Base-by-base conservation (phyloP, 2,888 invertebrate species). In the Folsomia candida region DNA sequence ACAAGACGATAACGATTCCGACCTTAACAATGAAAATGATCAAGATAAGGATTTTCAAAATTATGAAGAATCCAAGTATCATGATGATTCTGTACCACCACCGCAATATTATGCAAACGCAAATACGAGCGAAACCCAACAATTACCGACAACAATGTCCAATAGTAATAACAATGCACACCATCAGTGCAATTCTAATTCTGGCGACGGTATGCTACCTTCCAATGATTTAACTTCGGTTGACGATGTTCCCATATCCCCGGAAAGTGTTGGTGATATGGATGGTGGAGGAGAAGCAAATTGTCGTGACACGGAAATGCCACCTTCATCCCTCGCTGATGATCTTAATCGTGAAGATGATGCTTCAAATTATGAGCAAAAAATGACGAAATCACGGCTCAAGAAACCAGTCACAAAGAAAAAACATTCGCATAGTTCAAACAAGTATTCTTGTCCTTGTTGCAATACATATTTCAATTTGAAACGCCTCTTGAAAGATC, bases 401-500 rank as follows among this genome's bases (percentile, higher is more conserved):
- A 59, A 60, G 59, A 59, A 63, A 57, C 28, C 2, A 51, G 37
- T 11, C 26, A n/a, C 29, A 57, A 57, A 24, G 51, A 26, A 4
- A 54, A 9, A 2, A 25, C 63, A 69, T 57, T 11, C 37, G 28
- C 37, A 27, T 4, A 66, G 1, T 25, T 22, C 0, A 11, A 28
- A 54, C 4, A 65, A 74, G 47, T 72, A 71, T 63, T 18, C 65
- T 4, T 76, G 76, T 62, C 69, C 73, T 9, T 24, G 61, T 0
- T 76, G 76, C 58, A n/a, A 27, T 1, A 67, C 66, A 57, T 18
- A 29, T 1, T 74, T 76, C 59, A 68, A 68, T 25, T 11, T 73
- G 2, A 74, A 76, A 51, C 69, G 66, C 26, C 24, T 64, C 18
- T 65, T 76, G 18, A 76, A 71, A 54, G 22, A 22, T 4, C 76